Percentiles rank a stretch among this genome's conserved stretches.
Conservation (phyloP, 2,888 invertebrate species). For the Priocnemis perturbator region DNA sequence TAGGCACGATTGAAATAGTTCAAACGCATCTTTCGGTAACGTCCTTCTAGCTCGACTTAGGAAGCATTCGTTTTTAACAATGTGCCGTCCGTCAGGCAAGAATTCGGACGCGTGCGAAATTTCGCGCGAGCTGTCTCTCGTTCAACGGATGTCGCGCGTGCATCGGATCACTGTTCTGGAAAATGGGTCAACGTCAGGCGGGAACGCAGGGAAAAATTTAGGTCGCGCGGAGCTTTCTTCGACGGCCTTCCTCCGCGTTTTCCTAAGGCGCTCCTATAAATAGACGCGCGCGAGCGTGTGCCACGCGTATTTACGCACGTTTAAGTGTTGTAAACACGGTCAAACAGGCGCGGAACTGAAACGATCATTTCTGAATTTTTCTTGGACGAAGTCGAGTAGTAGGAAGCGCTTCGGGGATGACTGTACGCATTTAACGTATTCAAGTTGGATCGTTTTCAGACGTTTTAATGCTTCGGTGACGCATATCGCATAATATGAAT, state of each 20-base stretch:
- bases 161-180: conserved; percentile 14
- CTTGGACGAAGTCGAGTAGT: too few species aligned
- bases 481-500: too few species aligned
- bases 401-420: neutral
- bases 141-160: conserved; percentile 2
- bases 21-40: too few species aligned
- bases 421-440: conserved; percentile 14
- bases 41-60: too few species aligned
- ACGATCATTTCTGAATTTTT: too few species aligned
- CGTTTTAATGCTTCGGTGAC: too few species aligned
- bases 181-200: conserved; percentile 42
- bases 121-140: too few species aligned
- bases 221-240: conserved; percentile 59
- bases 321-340: conserved; percentile 5
- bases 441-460: too few species aligned
- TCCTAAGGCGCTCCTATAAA: conserved; percentile 23
- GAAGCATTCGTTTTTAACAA: too few species aligned
- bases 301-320: conserved; percentile 3
- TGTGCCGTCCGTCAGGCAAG: too few species aligned
- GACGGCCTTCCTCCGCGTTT: conserved; percentile 59
- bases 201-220: conserved; percentile 41
- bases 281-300: conserved; percentile 9
- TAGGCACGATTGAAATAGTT: too few species aligned
- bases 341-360: neutral
- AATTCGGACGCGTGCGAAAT: too few species aligned